A percentile compares a stretch with the other conserved stretches of the same genome.
These are phyloP conservation scores for Drosophila mauritiana DNA, from an alignment of 1,140 invertebrate species.

Conservation along the genomic window DNA sequence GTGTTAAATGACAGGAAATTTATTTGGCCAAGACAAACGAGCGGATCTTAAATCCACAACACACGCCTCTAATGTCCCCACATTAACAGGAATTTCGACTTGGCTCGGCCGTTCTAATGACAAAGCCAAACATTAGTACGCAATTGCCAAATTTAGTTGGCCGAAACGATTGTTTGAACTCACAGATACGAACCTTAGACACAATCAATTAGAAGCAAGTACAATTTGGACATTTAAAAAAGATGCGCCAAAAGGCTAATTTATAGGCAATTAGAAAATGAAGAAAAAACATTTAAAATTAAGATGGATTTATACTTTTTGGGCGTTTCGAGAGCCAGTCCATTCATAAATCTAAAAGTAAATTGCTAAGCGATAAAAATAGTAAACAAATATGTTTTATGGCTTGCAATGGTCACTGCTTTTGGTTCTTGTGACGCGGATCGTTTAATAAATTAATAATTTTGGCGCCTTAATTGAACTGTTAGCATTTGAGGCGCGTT, in stretches of 20 bases:
- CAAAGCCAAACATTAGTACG: constrained; percentile 26
- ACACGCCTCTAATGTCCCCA: constrained; percentile 53
- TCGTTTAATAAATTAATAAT: constrained; percentile 14
- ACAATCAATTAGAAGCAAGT: neutral
- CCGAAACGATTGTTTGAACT: constrained; percentile 8
- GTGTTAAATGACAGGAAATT: constrained; percentile 30
- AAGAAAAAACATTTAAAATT: no score
- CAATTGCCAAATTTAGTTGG: constrained; percentile 23
- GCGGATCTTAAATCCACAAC: constrained; percentile 49
- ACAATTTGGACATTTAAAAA: neutral
- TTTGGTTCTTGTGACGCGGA: constrained; percentile 60
- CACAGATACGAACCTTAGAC: constrained; percentile 1
- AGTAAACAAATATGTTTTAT: constrained; percentile 17
- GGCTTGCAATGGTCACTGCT: neutral
- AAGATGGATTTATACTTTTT: constrained; percentile 4
- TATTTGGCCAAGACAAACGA: constrained; percentile 27
- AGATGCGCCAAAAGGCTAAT: neutral
- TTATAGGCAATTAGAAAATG: neutral
- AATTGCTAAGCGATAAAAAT: neutral
- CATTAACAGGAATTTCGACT: constrained; percentile 15
- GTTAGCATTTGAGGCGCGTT: constrained; percentile 67
- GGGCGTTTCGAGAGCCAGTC: neutral
- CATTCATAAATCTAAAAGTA: constrained; percentile 15
- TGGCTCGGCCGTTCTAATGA: constrained; percentile 32
- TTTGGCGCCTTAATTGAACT: constrained; percentile 48